phyloP scores from a whole-genome alignment of 30 jellyfish, hydroid and myxozoan species.

The Turritopsis dohrnii region DNA sequence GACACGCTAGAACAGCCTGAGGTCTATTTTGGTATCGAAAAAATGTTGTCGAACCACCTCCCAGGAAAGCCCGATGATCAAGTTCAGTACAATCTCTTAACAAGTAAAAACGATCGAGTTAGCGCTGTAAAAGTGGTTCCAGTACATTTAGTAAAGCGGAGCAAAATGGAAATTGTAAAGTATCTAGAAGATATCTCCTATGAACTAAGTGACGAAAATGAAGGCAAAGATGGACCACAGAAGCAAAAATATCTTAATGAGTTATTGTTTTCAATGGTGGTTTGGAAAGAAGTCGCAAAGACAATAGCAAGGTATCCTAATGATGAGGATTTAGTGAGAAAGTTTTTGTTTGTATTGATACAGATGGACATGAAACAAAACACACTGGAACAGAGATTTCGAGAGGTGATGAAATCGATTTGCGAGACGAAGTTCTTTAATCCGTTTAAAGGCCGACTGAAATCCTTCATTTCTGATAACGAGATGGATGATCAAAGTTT shows the following conservation, averaged over 20 bases:
- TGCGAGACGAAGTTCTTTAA: slow-evolving; percentile 8
- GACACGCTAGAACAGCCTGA: no score
- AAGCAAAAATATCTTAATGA: not conserved
- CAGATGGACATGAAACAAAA: not conserved
- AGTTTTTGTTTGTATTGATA: not conserved
- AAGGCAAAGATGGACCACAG: not conserved
- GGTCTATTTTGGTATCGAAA: not conserved
- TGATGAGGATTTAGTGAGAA: not conserved
- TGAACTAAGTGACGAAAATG: not conserved
- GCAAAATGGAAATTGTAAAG: not conserved
- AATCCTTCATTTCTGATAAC: not conserved
- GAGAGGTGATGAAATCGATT: slow-evolving; percentile 6
- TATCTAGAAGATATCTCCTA: not conserved
- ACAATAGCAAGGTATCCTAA: not conserved
- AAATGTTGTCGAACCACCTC: not conserved
- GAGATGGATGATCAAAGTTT: not conserved
- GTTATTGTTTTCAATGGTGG: slow-evolving; percentile 4
- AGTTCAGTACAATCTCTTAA: not conserved
- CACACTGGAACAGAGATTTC: slow-evolving; percentile 11
- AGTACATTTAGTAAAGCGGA: not conserved
- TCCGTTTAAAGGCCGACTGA: slow-evolving; percentile 12
- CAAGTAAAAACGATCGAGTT: not conserved
- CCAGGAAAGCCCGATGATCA: not conserved
- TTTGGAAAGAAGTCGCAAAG: slow-evolving; percentile 10
- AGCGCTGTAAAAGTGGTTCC: not conserved